phyloP scores from a whole-genome alignment of 1,140 invertebrate species.

The Hyposmocoma kahamanoa region DNA sequence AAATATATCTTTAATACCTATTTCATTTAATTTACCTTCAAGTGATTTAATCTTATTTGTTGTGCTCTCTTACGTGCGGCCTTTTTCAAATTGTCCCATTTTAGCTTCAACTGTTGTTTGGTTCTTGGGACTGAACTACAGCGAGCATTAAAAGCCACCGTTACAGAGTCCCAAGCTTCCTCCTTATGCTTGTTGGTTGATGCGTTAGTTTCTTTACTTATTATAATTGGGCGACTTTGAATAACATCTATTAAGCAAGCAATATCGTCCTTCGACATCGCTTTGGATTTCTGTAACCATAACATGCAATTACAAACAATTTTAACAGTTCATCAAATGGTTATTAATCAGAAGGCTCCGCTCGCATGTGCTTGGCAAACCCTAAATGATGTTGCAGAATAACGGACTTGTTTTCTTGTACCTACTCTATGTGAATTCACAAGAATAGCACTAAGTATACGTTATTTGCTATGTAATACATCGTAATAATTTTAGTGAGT shows the following conservation, averaged over 20 bases:
- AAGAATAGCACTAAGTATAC: too few species aligned
- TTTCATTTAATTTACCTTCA: conserved; percentile 1
- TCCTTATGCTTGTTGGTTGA: conserved; percentile 17
- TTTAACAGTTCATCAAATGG: too few species aligned
- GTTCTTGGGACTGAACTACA: conserved; percentile 6
- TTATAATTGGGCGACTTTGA: conserved; percentile 8
- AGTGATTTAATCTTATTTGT: conserved; percentile 4
- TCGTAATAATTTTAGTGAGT: too few species aligned
- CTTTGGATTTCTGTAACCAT: conserved; percentile 3
- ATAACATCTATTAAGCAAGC: conserved; percentile 6
- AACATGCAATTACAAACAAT: background rate
- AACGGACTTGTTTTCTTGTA: too few species aligned
- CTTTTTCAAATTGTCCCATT: conserved; percentile 22
- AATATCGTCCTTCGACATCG: conserved; percentile 2
- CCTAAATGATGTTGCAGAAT: too few species aligned
- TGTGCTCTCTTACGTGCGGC: conserved; percentile 7
- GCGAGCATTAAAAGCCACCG: conserved; percentile 10
- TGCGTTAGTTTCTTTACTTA: conserved; percentile 15
- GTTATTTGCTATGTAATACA: too few species aligned
- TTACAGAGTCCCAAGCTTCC: conserved; percentile 13
- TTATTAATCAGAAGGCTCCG: too few species aligned
- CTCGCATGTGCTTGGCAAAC: too few species aligned
- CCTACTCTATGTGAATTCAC: too few species aligned
- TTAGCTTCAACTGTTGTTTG: conserved; percentile 9
- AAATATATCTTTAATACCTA: background rate